phyloP scores from a whole-genome alignment of 2,888 invertebrate genomes.

The Maniola hyperantus region DNA sequence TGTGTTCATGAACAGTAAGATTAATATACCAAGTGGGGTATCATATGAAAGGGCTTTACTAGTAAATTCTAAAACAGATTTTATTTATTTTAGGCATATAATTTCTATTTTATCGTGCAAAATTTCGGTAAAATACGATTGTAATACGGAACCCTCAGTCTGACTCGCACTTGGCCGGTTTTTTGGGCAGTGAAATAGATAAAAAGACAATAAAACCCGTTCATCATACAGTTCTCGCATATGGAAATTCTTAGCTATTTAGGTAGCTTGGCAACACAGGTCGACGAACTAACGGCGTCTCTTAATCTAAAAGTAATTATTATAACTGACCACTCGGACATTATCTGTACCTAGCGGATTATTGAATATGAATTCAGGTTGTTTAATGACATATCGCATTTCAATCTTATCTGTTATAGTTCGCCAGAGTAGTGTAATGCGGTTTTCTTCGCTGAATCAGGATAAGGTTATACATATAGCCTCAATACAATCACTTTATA shows the following conservation, averaged over 20 bases:
- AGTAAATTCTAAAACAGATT: too few relatives aligned
- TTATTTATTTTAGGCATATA: too few relatives aligned
- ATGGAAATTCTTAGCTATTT: background rate
- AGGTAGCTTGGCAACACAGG: constrained; percentile 12
- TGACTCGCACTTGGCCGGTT: too few relatives aligned
- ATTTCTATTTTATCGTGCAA: too few relatives aligned
- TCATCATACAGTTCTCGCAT: background rate
- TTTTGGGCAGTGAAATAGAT: too few relatives aligned
- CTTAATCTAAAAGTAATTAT: constrained; percentile 19
- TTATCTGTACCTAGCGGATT: constrained; percentile 11
- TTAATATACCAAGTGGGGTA: too few relatives aligned
- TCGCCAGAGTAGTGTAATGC: constrained; percentile 8
- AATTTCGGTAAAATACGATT: too few relatives aligned
- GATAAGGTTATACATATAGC: background rate
- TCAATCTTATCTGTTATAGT: constrained; percentile 7
- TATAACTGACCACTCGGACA: constrained; percentile 16
- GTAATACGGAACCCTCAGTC: too few relatives aligned
- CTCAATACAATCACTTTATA: too few relatives aligned
- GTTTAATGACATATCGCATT: constrained; percentile 25
- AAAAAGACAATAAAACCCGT: background rate
- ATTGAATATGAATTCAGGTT: constrained; percentile 22
- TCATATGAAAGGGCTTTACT: too few relatives aligned
- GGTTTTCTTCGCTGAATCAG: constrained; percentile 19
- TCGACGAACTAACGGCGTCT: constrained; percentile 1
- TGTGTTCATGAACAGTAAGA: too few relatives aligned